These are phyloP conservation scores for Hyposoter didymator DNA, from an alignment of 2,888 invertebrate species.

Conservation along the genomic window DNA sequence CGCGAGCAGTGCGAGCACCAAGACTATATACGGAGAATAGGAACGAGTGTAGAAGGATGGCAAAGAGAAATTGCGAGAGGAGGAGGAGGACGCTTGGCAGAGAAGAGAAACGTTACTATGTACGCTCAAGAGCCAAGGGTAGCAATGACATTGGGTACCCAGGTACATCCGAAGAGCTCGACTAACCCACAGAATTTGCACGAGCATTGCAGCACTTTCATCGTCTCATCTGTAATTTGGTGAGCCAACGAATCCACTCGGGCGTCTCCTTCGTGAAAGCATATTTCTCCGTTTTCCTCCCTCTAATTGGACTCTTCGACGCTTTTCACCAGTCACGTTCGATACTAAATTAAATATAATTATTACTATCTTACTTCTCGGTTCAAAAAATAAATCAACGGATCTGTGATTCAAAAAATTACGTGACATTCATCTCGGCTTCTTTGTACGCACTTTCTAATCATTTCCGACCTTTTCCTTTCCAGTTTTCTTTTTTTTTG, in stretches of 20 bases:
- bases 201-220: constrained; percentile 59
- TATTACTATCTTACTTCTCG: constrained; percentile 21
- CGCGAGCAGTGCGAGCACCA: constrained; percentile 44
- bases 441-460: constrained; percentile 36
- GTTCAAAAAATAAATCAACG: background rate
- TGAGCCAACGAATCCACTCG: constrained; percentile 64
- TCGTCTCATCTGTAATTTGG: constrained; percentile 78
- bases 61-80: constrained; percentile 48
- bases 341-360: constrained; percentile 60
- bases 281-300: constrained; percentile 55
- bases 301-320: constrained; percentile 52
- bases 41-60: constrained; percentile 37
- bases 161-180: constrained; percentile 54
- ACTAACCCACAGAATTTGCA: constrained; percentile 65
- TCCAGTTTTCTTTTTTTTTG: background rate
- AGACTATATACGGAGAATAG: constrained; percentile 28
- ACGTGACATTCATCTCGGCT: constrained; percentile 37
- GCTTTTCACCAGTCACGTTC: constrained; percentile 38
- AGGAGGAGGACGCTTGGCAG: constrained; percentile 22
- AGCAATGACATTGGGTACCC: constrained; percentile 47
- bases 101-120: constrained; percentile 12
- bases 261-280: constrained; percentile 50
- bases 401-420: constrained; percentile 55
- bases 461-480: constrained; percentile 29
- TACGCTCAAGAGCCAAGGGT: constrained; percentile 17